A percentile compares a stretch with the other conserved stretches of the same genome.
phyloP scores from a whole-genome alignment of 35 echinoderm and acorn worm species.

The Apostichopus californicus region DNA sequence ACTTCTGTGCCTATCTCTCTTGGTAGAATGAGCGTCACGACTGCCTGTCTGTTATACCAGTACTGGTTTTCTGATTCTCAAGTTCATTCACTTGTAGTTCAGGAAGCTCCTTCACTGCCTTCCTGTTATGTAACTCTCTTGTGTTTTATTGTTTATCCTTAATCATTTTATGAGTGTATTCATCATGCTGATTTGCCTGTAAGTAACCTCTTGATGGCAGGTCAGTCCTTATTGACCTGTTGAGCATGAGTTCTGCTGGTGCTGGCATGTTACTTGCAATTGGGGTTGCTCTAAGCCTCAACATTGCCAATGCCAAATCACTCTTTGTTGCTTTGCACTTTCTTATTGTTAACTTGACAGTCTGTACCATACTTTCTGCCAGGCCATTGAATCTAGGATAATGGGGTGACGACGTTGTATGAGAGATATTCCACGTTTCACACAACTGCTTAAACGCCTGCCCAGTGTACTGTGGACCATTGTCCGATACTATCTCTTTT shows the following conservation, averaged over 20 bases:
- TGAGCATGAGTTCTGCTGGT: conserved; percentile 52
- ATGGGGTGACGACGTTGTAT: conserved; percentile 38
- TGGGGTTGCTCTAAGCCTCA: background rate
- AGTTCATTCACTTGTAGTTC: no score
- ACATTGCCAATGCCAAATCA: conserved; percentile 8
- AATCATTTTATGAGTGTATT: background rate
- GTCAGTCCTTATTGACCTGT: background rate
- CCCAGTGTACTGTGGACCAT: conserved; percentile 58
- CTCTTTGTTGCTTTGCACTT: background rate
- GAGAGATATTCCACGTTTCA: conserved; percentile 45
- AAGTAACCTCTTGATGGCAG: no score
- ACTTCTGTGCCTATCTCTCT: no score
- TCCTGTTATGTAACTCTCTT: no score
- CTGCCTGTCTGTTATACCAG: no score
- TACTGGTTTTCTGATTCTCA: no score
- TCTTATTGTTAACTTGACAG: conserved; percentile 50
- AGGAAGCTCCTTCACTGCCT: no score
- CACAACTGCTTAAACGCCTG: conserved; percentile 55
- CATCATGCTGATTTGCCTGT: background rate
- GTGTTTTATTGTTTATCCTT: no score
- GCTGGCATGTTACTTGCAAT: background rate
- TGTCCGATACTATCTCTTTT: conserved; percentile 36
- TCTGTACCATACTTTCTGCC: conserved; percentile 53
- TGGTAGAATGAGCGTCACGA: no score
- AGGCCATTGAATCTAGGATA: conserved; percentile 63